Evolutionary conservation across 2,113 vertebrate genomes (phyloP).

Genomic region (Atlantisia rogersi): DNA sequence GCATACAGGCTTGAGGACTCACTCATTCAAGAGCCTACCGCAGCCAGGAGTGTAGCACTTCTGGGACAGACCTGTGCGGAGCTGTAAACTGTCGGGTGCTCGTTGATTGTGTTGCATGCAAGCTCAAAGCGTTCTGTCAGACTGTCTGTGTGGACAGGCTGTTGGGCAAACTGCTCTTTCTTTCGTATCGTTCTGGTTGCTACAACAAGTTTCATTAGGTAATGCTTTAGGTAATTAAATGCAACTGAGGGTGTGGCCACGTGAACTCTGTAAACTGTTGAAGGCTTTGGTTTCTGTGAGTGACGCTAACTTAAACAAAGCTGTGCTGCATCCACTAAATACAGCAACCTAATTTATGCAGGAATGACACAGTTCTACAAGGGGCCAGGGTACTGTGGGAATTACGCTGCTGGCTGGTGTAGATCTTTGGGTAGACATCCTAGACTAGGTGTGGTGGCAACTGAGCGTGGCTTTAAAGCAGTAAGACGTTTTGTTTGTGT

Average conservation of each 20-base stretch:
- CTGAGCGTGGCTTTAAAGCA: background rate
- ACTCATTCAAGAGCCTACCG: rapidly evolving
- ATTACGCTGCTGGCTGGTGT: background rate
- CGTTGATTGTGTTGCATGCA: rapidly evolving
- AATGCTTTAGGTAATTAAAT: conserved; percentile 14
- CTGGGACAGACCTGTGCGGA: rapidly evolving
- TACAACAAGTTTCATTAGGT: conserved; percentile 24
- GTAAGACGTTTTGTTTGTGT: rapidly evolving
- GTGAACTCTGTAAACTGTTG: background rate
- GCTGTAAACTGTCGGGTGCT: rapidly evolving
- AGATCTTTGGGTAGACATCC: background rate
- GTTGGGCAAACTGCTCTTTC: background rate
- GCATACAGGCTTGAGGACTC: background rate
- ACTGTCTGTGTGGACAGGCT: background rate
- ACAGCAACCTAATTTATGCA: background rate
- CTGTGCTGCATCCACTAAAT: background rate
- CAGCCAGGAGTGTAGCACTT: rapidly evolving
- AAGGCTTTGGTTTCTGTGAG: background rate
- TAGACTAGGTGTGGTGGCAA: background rate
- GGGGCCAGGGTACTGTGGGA: background rate
- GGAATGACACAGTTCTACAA: background rate
- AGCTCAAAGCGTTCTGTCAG: background rate
- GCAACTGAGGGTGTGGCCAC: background rate
- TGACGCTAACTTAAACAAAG: background rate
- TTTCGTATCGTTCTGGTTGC: background rate